Base-by-base conservation (phyloP, 1,140 invertebrate species). In the Anastrepha ludens region DNA sequence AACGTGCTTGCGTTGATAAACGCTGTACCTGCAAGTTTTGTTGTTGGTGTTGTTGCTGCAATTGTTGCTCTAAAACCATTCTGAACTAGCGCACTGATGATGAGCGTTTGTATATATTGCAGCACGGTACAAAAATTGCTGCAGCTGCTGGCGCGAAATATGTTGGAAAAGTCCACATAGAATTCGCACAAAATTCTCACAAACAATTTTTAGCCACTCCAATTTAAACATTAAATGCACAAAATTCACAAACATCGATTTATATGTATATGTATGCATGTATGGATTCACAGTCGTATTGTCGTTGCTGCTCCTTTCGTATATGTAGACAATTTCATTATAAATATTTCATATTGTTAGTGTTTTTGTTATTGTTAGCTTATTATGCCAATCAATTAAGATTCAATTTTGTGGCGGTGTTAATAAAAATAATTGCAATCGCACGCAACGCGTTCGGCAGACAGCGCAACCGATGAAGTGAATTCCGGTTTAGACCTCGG, bases 31-130 rank as follows among this genome's bases (percentile, higher is more conserved):
- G 88, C 74, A 81, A 47, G n/a, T 29, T 81, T 58, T 89, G 85
- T 78, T 87, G 86, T 17, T 85, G 87, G 74, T 88, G 65, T 17
- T 85, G 87, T 86, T 88, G 65, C 44, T 67, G 89, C 70, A 59
- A 88, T 67, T 86, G 90, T 91, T 91, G 90, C 89, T 92, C 91
- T 88, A 92, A 89, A 89, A 92, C 91, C 91, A 92, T 92, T 92
- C 88, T 91, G 90, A 67, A 70, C 5, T 50, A 39, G 29, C 13
- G 13, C 15, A 41, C 55, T 62, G 58, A 39, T 8, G 47, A 58
- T 55, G 47, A 29, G 47, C 74, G 74, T 55, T 47, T 55, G 13
- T 55, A 29, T 15, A 17, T 81, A 20, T n/a, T n/a, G 47, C 47
- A 81, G 55, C 74, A 74, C 20, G 11, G 4, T 29, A 67, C 64